Evolutionary conservation across 1,140 invertebrate species (phyloP), one percentile per base, ranked within the genome.

Genomic region (Drosophila burlai): DNA sequence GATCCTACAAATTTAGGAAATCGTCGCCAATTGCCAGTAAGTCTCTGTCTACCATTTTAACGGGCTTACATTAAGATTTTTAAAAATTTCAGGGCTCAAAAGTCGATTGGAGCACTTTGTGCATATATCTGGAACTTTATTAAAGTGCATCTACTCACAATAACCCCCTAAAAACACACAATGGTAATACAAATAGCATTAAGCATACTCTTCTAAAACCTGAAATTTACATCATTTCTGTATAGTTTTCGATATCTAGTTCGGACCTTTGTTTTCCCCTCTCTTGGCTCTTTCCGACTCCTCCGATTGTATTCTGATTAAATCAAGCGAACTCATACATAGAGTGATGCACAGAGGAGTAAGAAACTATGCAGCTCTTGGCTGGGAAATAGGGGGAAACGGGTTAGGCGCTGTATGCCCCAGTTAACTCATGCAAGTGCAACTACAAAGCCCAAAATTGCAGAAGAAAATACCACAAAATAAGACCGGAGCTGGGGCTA

Each of bases 241-340:
- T 24, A 10, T 18, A 4, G 9, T 21, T 18, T 31, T 29, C 21
- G 16, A 11, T 21, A 24, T 45, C 31, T 13, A 21, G 18, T 36
- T 47, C 42, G 11, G 4, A 8, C 46, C 8, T 52, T 40, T 61
- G 46, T 47, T 21, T 57, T 50, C 3, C 21, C 31, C 43, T 40
- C 24, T 21, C 8, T n/a, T 50, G 31, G 26, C 34, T 9, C 3
- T 47, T 65, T 65, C 26, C 9, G 11, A 16, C 11, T 40, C 50
- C 45, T 29, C 31, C 42, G 54, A 71, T 61, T 89, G 74, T 89
- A 81, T 79, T 84, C 74, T 64, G 60, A 89, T 81, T 89, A 79
- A 89, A 76, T 81, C 74, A 89, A 76, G 52, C 83, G 49, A 69
- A 67, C 50, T 38, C 52, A 29, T 57, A 52, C 42, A 50, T 42